These are phyloP conservation scores for Axea sp. DNA, from an alignment of 2,888 invertebrate species.

Conservation along the genomic window DNA sequence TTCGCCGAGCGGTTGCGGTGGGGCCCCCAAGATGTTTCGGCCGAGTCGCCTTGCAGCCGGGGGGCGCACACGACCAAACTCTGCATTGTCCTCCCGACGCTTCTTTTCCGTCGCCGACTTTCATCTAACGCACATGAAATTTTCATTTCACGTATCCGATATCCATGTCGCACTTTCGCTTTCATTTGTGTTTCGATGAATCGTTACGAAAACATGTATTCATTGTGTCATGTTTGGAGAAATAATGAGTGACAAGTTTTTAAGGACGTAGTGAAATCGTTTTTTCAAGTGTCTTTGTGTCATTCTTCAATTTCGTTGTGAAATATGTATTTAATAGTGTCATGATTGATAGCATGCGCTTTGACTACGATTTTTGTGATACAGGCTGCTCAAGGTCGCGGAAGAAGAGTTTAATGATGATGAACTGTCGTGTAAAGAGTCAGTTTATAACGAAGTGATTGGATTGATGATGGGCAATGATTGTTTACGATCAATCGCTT, in stretches of 20 bases:
- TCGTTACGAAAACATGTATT: conserved; percentile 12
- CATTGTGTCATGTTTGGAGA: background rate
- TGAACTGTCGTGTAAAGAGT: conserved; percentile 10
- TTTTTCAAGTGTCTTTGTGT: conserved; percentile 3
- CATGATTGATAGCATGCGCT: conserved; percentile 3
- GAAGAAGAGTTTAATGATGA: conserved; percentile 7
- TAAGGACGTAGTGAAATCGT: conserved; percentile 2
- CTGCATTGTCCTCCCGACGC: conserved; percentile 63
- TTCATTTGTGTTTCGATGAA: conserved; percentile 14
- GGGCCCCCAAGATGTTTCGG: conserved; percentile 64
- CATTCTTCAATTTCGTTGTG: too few relatives aligned
- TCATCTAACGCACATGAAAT: conserved; percentile 48
- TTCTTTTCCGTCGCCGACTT: conserved; percentile 55
- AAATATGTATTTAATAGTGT: background rate
- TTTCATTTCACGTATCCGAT: conserved; percentile 20
- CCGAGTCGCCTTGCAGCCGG: conserved; percentile 64
- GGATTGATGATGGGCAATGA: too few relatives aligned
- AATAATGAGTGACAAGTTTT: conserved; percentile 6
- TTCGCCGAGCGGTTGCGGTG: conserved; percentile 54
- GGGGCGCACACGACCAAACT: conserved; percentile 65
- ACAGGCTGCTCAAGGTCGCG: background rate
- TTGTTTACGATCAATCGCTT: too few relatives aligned
- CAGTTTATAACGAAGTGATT: too few relatives aligned
- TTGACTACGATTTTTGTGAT: background rate
- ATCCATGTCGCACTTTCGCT: conserved; percentile 7